These are phyloP conservation scores for Chrysoperla carnea DNA, from an alignment of 1,140 invertebrate species.

Conservation along the genomic window DNA sequence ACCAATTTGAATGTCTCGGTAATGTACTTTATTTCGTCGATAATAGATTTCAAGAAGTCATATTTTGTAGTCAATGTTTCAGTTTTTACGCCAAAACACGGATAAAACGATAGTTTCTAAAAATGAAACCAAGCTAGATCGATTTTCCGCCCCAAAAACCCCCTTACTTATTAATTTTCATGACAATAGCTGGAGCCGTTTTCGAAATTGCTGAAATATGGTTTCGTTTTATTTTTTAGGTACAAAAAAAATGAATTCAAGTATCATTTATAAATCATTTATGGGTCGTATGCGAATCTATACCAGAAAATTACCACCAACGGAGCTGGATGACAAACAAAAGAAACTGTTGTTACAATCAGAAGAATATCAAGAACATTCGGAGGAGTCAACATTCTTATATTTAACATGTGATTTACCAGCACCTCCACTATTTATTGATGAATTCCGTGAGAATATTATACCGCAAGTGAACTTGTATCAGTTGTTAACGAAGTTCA, in stretches of 20 bases:
- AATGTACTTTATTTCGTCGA: too few relatives aligned
- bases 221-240: too few relatives aligned
- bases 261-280: constrained; percentile 91
- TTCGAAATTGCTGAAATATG: too few relatives aligned
- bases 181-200: too few relatives aligned
- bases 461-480: constrained; percentile 97
- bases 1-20: too few relatives aligned
- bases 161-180: too few relatives aligned
- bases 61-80: too few relatives aligned
- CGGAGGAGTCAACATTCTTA: constrained; percentile 81
- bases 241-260: constrained; percentile 65
- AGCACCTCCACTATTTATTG: constrained; percentile 88
- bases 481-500: constrained; percentile 87
- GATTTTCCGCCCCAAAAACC: too few relatives aligned
- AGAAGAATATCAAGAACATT: constrained; percentile 75
- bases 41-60: too few relatives aligned
- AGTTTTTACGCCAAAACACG: too few relatives aligned
- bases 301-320: constrained; percentile 83
- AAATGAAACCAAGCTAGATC: too few relatives aligned
- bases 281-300: constrained; percentile 90
- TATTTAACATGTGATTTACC: constrained; percentile 95
- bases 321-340: constrained; percentile 81
- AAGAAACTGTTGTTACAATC: constrained; percentile 59
- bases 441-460: constrained; percentile 95
- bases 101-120: too few relatives aligned